A percentile compares a stretch with the other conserved stretches of the same genome.
phyloP scores from a whole-genome alignment of 37 sponge, comb jelly and placozoan genomes.

The Mnemiopsis leidyi region DNA sequence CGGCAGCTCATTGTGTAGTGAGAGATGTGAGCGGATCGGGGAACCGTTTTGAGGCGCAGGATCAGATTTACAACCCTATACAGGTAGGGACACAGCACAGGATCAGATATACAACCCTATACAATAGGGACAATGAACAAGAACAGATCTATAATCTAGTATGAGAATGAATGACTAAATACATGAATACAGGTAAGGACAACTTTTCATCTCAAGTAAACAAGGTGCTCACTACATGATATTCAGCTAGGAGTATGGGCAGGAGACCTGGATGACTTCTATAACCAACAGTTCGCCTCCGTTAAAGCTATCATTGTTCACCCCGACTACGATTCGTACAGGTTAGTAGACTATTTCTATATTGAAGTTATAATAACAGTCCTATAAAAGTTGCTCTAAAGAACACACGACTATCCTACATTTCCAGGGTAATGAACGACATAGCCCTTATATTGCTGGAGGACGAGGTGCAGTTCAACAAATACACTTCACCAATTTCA shows the following conservation, averaged over 20 bases:
- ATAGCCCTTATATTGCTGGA: not conserved
- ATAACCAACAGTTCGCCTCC: not conserved
- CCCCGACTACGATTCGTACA: not conserved
- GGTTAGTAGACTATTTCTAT: no score
- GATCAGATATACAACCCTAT: no score
- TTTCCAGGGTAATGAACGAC: not conserved
- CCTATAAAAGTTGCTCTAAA: not conserved
- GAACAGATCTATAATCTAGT: no score
- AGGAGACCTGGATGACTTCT: not conserved
- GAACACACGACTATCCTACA: not conserved
- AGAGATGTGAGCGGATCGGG: not conserved
- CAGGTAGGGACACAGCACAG: no score
- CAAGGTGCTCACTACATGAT: no score
- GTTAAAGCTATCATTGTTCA: not conserved
- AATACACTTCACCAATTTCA: not conserved
- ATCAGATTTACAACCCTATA: not conserved
- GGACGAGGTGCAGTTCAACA: not conserved
- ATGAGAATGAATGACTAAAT: no score
- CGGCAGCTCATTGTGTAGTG: constrained; percentile 32
- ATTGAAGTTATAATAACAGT: no score
- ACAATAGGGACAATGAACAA: no score
- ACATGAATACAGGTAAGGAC: no score
- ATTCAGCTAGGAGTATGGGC: not conserved
- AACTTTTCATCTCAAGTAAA: no score
- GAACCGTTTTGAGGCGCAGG: not conserved